Base-by-base conservation (phyloP, 2,113 vertebrate genomes). In the Vicugna pacos region DNA sequence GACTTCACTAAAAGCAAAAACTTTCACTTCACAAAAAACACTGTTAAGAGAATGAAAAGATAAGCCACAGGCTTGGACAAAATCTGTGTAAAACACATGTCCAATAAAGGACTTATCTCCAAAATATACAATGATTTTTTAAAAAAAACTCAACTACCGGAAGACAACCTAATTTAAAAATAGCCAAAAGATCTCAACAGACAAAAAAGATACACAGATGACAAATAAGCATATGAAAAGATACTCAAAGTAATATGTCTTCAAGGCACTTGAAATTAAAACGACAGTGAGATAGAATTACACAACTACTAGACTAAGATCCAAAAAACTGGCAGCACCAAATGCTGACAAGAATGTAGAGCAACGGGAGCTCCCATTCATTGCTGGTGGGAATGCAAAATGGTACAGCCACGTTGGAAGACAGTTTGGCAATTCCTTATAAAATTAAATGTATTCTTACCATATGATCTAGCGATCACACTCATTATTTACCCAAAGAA, bases 341-440 rank as follows among this genome's bases (percentile, higher is more conserved):
- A 70, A 64, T 32, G 58, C 52, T 54, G 19, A 1, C 5, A 4
- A 26, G 79, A 70, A 54, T 0, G 12, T 17, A 14, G 38, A 58
- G 1, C 46, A 24, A n/a, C 10, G 9, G 46, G 8, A 32, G 35
- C 30, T 52, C 4, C 3, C 0, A 1, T 4, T 35, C 30, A 12
- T 24, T 62, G 67, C 42, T 70, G 67, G 24, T 22, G 46, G 22
- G 30, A 52, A 20, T 32, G 52, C 28, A 56, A 73, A 48, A 58
- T 12, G 19, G 28, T 58, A 30, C 17, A 65, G 48, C 42, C 56
- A 28, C 10, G 8, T 46, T 73, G 65, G 69, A 65, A 91, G 76
- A 88, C 12, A 14, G 11, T 14, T 50, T 52, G 28, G 42, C 38
- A 52, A n/a, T 54, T 73, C 79, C 22, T 38, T 30, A 30, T 35